Evolutionary conservation across 2,113 vertebrate species (phyloP).

Genomic region (Pterocles burchelli): DNA sequence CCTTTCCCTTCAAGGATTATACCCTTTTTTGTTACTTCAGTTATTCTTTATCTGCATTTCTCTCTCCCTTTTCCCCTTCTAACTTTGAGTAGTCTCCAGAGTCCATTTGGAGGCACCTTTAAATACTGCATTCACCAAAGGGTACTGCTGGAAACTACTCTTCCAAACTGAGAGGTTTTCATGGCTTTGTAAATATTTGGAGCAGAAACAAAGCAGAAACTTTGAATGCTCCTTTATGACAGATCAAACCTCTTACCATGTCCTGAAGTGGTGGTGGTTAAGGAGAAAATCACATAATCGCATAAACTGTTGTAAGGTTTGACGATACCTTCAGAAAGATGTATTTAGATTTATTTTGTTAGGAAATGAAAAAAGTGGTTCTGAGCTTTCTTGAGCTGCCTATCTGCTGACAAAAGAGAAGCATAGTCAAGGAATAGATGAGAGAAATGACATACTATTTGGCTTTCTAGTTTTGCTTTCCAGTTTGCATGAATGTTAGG

Average conservation of each 20-base stretch:
- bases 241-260: neutral
- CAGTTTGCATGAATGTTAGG: neutral
- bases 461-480: neutral
- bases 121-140: neutral
- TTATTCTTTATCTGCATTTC: neutral
- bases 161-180: neutral
- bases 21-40: neutral
- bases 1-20: neutral
- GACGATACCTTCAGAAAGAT: neutral
- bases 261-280: neutral
- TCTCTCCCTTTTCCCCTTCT: neutral
- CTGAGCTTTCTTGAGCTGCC: neutral
- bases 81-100: neutral
- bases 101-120: neutral
- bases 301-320: neutral
- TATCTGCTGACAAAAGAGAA: neutral
- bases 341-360: neutral
- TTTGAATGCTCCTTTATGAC: neutral
- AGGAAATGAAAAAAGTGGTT: neutral
- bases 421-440: neutral
- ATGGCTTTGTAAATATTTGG: neutral
- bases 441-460: neutral
- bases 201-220: neutral
- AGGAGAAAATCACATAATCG: neutral
- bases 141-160: neutral